Base-by-base conservation (phyloP, 2,113 vertebrate genomes). In the Pseudorhombus dupliciocellatus region DNA sequence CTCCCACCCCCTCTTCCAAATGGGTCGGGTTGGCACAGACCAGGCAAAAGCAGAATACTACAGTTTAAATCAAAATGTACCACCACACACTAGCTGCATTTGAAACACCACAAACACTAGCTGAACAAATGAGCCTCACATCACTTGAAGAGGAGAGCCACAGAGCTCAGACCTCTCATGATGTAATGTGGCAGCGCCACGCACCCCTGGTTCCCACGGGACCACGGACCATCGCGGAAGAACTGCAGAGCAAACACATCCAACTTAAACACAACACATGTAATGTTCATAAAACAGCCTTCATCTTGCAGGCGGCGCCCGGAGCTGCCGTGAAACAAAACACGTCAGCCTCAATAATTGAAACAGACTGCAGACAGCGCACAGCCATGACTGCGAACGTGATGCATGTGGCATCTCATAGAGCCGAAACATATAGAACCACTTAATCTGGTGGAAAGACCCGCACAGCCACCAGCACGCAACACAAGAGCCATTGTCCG, bases 1-100 rank as follows among this genome's bases (percentile, higher is more conserved):
- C 53, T 4, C 0, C 5, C n/a, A n/a, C n/a, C 51, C 25, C 37
- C 20, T 60, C 65, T 70, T 70, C 50, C 53, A 57, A 57, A 63
- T 9, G 11, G 10, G 31, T 21, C 24, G 34, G 34, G 34, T 5
- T 46, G 42, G 42, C 21, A 52, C 21, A n/a, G 50, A 11, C 20
- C 8, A n/a, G 48, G 2, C n/a, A 50, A 5, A 52, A 52, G 24
- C 12, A 5, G 12, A 24, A 22, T 22, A 15, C 21, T 28, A 26
- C 24, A 55, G 53, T 26, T 28, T 30, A 10, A 28, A 55, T 25
- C 9, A 21, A 53, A 15, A 53, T 1, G 51, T n/a, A n/a, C n/a
- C n/a, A 54, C 25, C 15, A 54, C 16, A 54, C 22, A 14, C 52
- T 25, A 54, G 24, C 24, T 26, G 24, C 6, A 26, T 54, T 26